Evolutionary conservation across 2,888 invertebrate genomes (phyloP).

Genomic region (Rhagium mordax): DNA sequence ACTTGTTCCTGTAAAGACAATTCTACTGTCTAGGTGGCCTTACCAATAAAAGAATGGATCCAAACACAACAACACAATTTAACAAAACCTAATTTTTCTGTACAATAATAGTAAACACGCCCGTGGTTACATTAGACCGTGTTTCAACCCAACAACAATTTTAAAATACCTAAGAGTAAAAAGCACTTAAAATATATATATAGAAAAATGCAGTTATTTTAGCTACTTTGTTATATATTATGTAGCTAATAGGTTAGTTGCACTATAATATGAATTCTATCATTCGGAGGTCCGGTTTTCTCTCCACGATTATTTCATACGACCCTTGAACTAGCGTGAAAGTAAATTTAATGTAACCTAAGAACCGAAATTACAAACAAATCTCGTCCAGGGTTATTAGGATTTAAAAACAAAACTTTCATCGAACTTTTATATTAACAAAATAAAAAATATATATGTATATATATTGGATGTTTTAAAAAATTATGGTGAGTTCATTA

Average conservation of each 20-base stretch:
- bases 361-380: neutral
- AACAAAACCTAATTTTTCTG: slow-evolving; percentile 38
- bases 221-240: neutral
- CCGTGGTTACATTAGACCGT: slow-evolving; percentile 38
- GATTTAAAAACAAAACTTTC: slow-evolving; percentile 18
- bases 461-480: slow-evolving; percentile 31
- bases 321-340: neutral
- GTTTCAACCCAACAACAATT: slow-evolving; percentile 44
- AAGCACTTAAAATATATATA: slow-evolving; percentile 46
- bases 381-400: slow-evolving; percentile 4
- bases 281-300: neutral
- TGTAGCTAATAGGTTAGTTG: neutral
- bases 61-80: slow-evolving; percentile 38
- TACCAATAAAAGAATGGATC: slow-evolving; percentile 27
- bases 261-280: neutral
- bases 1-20: neutral
- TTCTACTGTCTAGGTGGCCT: slow-evolving; percentile 6
- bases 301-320: neutral
- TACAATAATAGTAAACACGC: slow-evolving; percentile 36
- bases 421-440: slow-evolving; percentile 21
- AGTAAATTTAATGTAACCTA: neutral
- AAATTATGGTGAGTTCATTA: slow-evolving; percentile 18
- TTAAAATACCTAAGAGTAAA: slow-evolving; percentile 49
- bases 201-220: slow-evolving; percentile 24
- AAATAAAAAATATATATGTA: slow-evolving; percentile 36